These are phyloP conservation scores for Tinamus guttatus DNA, from an alignment of 2,113 vertebrate species.

Conservation along the genomic window DNA sequence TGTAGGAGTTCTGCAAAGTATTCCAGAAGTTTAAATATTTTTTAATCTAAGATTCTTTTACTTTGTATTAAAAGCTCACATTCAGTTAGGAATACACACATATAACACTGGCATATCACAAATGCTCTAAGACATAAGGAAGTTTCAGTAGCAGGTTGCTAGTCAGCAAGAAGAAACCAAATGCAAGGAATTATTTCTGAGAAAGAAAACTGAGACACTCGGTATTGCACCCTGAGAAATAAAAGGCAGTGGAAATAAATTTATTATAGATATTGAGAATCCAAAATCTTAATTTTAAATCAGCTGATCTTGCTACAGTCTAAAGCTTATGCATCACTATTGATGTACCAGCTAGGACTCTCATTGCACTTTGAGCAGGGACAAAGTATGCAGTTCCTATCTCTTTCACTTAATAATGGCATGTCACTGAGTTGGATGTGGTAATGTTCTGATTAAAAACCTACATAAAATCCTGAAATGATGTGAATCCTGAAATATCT, in stretches of 20 bases:
- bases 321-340: neutral
- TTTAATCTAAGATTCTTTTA: neutral
- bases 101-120: neutral
- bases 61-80: neutral
- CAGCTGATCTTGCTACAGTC: neutral
- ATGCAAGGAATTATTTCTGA: neutral
- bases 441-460: neutral
- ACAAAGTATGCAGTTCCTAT: neutral
- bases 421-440: neutral
- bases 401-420: neutral
- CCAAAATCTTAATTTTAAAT: neutral
- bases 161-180: neutral
- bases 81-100: neutral
- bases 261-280: neutral
- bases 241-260: neutral
- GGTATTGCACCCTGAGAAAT: neutral
- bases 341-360: neutral
- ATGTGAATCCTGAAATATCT: neutral
- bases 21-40: neutral
- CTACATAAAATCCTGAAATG: neutral
- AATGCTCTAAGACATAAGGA: neutral
- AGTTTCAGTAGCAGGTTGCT: neutral
- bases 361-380: neutral
- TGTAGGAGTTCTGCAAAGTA: neutral
- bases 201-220: neutral